Percentiles rank a stretch among this genome's conserved stretches.
These are phyloP conservation scores for Rhabdornis inornatus DNA, from an alignment of 2,113 vertebrate species.

Conservation along the genomic window DNA sequence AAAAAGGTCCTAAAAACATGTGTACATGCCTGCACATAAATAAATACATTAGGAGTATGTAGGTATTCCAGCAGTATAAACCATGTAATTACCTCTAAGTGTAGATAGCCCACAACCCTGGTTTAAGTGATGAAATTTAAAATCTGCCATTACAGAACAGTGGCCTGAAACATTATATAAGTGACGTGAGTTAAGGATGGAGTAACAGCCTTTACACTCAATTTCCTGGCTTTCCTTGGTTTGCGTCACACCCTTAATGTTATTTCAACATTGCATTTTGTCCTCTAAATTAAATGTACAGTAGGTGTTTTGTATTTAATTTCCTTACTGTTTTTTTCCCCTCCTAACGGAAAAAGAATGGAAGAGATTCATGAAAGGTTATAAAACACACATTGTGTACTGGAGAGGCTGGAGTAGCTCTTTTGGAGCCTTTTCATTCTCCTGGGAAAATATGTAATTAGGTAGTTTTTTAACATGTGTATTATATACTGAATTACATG, in stretches of 20 bases:
- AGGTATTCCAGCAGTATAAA: not conserved
- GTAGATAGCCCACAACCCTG: not conserved
- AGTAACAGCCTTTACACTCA: conserved; percentile 48
- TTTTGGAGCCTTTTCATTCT: conserved; percentile 72
- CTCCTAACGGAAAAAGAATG: conserved; percentile 56
- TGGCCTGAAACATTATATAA: not conserved
- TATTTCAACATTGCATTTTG: conserved; percentile 69
- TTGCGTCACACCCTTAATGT: conserved; percentile 60
- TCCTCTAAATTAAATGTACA: conserved; percentile 73
- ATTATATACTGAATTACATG: conserved; percentile 65
- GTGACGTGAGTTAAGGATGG: conserved; percentile 4
- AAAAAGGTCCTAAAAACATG: not conserved
- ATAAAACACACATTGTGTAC: conserved; percentile 73
- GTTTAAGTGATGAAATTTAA: conserved; percentile 27
- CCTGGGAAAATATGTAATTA: conserved; percentile 73
- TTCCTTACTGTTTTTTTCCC: conserved; percentile 51
- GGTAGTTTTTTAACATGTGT: conserved; percentile 58
- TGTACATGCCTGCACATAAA: not conserved
- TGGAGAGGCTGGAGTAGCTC: conserved; percentile 56
- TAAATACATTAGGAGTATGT: not conserved
- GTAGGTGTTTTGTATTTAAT: conserved; percentile 76
- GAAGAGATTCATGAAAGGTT: conserved; percentile 67
- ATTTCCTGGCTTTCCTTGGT: conserved; percentile 59
- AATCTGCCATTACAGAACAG: conserved; percentile 22
- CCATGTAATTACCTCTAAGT: not conserved